These are phyloP conservation scores for Malurus melanocephalus DNA, from an alignment of 2,113 vertebrate species.

Conservation along the genomic window DNA sequence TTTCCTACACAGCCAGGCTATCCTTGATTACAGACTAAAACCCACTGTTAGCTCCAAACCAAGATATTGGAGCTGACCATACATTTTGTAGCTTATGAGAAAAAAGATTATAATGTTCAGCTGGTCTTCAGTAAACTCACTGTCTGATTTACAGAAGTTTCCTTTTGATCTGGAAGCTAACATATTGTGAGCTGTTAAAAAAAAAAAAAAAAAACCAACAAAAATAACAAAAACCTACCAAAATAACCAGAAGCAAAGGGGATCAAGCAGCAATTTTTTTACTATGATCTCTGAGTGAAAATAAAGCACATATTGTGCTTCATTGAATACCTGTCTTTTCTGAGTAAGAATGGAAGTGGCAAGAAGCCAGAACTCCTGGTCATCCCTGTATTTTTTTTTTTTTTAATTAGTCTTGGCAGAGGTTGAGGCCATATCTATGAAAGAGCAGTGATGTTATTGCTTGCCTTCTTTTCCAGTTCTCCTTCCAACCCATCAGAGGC, in stretches of 20 bases:
- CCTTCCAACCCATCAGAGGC: not conserved
- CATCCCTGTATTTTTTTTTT: not conserved
- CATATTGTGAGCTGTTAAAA: not conserved
- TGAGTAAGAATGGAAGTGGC: not conserved
- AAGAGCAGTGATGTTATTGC: not conserved
- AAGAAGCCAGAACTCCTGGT: not conserved
- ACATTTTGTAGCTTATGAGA: not conserved
- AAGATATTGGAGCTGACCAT: not conserved
- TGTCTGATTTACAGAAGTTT: not conserved
- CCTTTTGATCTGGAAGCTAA: not conserved
- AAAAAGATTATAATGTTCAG: not conserved
- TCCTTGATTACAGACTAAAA: not conserved
- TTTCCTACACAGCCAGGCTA: not conserved
- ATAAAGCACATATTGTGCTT: not conserved
- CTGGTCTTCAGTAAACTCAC: not conserved
- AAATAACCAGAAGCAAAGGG: not conserved
- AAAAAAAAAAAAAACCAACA: too few species aligned
- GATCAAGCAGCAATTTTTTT: not conserved
- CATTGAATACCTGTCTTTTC: not conserved
- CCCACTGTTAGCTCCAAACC: not conserved
- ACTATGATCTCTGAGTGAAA: not conserved
- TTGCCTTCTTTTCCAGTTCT: not conserved
- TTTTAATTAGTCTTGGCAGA: not conserved
- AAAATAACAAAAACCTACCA: too few species aligned
- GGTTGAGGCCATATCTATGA: not conserved